Conservation (phyloP, 2,113 vertebrate species). For the Oreochromis aureus region DNA sequence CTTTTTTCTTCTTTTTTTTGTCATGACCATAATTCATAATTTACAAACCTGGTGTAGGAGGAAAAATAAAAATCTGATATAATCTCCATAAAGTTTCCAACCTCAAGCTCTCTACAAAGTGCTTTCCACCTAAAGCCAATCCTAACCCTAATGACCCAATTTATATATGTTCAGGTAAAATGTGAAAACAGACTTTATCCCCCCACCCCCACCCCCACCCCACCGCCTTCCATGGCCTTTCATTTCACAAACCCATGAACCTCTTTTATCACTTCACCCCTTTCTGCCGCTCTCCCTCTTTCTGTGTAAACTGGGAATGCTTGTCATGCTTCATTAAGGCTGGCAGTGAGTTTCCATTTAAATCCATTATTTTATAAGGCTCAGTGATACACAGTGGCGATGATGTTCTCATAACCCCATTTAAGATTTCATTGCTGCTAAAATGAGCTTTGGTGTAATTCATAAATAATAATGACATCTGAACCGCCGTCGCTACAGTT, state of each 20-base stretch:
- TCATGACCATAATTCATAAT: background rate
- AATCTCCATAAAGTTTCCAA: background rate
- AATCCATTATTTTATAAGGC: slow-evolving; percentile 56
- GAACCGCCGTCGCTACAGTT: background rate
- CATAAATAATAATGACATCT: slow-evolving; percentile 45
- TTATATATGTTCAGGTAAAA: background rate
- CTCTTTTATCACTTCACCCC: background rate
- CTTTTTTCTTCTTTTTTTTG: background rate
- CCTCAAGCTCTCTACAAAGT: background rate
- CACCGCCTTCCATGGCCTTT: background rate
- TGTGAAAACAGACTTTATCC: background rate
- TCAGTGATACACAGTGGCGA: slow-evolving; percentile 36
- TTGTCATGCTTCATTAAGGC: slow-evolving; percentile 58
- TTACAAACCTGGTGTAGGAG: background rate
- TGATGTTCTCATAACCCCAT: slow-evolving; percentile 54
- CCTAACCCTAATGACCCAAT: background rate
- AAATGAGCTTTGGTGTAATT: slow-evolving; percentile 48
- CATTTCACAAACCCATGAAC: background rate
- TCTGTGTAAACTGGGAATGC: slow-evolving; percentile 46
- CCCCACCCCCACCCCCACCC: background rate
- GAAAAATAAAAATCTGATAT: background rate
- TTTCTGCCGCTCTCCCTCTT: background rate
- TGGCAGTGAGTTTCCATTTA: slow-evolving; percentile 43
- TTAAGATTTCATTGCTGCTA: slow-evolving; percentile 46
- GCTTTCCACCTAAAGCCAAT: background rate